phyloP scores from a whole-genome alignment of 2,113 vertebrate genomes.

The Genyomyrus donnyi region DNA sequence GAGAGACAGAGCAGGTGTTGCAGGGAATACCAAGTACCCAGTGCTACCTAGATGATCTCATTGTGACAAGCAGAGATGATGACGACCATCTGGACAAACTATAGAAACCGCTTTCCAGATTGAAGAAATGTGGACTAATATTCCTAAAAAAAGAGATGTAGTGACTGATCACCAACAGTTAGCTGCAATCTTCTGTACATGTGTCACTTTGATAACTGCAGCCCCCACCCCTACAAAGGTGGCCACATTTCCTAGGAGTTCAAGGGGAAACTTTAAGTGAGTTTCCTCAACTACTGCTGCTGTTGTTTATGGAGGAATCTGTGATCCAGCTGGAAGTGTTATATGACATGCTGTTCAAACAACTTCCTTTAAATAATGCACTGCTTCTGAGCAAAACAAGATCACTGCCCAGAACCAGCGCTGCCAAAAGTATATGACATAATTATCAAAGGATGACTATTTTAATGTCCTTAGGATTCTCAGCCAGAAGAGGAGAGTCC shows the following conservation, averaged over 20 bases:
- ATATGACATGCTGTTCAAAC: background rate
- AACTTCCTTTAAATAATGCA: background rate
- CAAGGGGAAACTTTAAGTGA: background rate
- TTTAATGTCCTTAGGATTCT: background rate
- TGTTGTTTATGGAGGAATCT: background rate
- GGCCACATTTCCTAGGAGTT: background rate
- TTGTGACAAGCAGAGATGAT: background rate
- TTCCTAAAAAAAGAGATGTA: background rate
- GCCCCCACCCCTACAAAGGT: background rate
- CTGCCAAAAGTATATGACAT: background rate
- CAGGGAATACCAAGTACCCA: background rate
- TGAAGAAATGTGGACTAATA: background rate
- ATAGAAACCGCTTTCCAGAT: background rate
- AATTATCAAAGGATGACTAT: background rate
- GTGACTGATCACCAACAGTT: background rate
- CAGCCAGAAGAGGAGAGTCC: background rate
- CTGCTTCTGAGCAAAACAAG: background rate
- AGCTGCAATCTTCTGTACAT: background rate
- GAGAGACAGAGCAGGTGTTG: background rate
- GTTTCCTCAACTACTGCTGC: background rate
- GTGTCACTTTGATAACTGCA: background rate
- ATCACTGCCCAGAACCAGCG: background rate
- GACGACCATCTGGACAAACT: background rate
- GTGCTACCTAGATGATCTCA: background rate
- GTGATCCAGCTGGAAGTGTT: background rate